Evolutionary conservation across 2,797 vertebrate species (phyloP), one percentile per base, ranked within the genome.

Genomic region (Argyrosomus regius): DNA sequence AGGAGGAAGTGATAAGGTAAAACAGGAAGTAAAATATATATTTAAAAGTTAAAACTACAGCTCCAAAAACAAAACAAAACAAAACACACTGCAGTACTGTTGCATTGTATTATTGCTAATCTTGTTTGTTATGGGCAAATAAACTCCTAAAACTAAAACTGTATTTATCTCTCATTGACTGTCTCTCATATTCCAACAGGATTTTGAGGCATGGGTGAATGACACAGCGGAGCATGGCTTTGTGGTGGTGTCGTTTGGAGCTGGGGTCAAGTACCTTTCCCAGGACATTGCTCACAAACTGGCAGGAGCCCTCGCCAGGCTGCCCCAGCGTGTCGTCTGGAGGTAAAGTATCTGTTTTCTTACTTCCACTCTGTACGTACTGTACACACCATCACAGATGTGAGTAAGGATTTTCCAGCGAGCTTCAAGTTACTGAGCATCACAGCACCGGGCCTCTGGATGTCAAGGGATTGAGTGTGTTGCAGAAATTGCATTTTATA

Each of bases 251-350:
- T 99, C 98, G 0, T 99, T 99, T 39, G 98, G 98, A 74, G 98
- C 98, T 0, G 98, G 98, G 52, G 98, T 99, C 74, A 99, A 99
- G 88, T 99, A 97, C 84, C 96, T 99, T 73, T 99, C 98, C 0
- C 96, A 98, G 77, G 98, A 99, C 58, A 97, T 99, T 46, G 96
- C 98, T 35, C 90, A 95, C 86, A 99, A 98, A 91, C 88, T 99
- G 83, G 97, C 98, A 0, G 97, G 95, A 22, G 98, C 98, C 10
- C 92, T 99, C 64, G 96, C 95, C 45, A 96, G 96, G 64, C 92
- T 99, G 82, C 97, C 96, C 20, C 98, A 99, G 90, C 96, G 96
- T 76, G 97, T 99, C 54, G 94, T 99, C 88, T 99, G 98, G 98
- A 98, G 98, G 98, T 99, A 95, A 83, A 91, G 80, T 68, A 76